phyloP scores from a whole-genome alignment of 2,797 vertebrate species.

The Rhadinocentrus ornatus region DNA sequence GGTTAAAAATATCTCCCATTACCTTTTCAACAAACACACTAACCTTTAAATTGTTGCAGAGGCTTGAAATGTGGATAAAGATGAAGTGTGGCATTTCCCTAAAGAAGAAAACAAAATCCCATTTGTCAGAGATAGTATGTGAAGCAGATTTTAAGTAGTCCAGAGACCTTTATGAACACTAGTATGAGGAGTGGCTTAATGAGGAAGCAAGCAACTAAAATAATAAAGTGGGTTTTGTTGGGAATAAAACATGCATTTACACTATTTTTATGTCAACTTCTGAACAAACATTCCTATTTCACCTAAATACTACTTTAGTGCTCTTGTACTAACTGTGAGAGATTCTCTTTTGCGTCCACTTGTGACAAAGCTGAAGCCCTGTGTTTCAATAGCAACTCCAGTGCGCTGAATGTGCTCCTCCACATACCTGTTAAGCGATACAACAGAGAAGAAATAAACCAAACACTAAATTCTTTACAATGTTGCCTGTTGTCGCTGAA shows the following conservation, averaged over 20 bases:
- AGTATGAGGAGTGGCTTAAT: not conserved
- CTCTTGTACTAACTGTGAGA: conserved; percentile 82
- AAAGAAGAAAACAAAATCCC: conserved; percentile 2
- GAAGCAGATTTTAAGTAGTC: not conserved
- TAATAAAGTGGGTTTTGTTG: not conserved
- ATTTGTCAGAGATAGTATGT: not conserved
- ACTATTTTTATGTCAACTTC: not conserved
- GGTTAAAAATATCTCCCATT: not conserved
- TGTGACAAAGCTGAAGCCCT: conserved; percentile 89
- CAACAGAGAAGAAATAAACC: not conserved
- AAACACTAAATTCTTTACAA: not conserved
- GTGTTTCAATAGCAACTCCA: conserved; percentile 89
- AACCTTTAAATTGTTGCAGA: conserved; percentile 87
- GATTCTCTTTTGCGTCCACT: conserved; percentile 89
- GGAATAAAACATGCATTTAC: not conserved
- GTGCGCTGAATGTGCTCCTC: conserved; percentile 90
- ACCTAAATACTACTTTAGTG: not conserved
- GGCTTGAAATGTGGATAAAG: conserved; percentile 90
- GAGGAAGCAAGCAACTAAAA: not conserved
- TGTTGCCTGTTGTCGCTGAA: not conserved
- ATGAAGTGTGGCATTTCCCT: conserved; percentile 91
- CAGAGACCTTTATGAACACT: not conserved
- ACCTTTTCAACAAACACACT: conserved; percentile 27
- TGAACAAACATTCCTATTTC: not conserved
- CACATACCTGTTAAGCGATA: conserved; percentile 82